phyloP scores from a whole-genome alignment of 2,888 invertebrate species.

The Lepidonotus clava region DNA sequence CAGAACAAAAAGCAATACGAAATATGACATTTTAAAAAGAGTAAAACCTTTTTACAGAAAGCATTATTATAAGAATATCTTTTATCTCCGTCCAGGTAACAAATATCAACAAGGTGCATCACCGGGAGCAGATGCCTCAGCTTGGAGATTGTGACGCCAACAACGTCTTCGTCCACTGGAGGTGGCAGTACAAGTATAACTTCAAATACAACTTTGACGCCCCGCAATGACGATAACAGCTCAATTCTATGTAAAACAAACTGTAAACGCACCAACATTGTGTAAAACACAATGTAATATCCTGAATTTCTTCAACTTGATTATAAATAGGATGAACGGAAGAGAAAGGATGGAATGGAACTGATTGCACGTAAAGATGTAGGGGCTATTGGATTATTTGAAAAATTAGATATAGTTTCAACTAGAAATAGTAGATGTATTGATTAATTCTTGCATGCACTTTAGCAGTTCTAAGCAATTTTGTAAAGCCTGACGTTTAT shows the following conservation, averaged over 20 bases:
- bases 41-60: no score
- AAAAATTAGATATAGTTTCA: neutral
- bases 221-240: constrained; percentile 10
- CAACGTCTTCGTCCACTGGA: constrained; percentile 63
- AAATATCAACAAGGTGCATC: constrained; percentile 65
- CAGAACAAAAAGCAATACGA: no score
- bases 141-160: constrained; percentile 49
- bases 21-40: no score
- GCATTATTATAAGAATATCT: no score
- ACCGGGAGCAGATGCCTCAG: constrained; percentile 70
- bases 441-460: neutral
- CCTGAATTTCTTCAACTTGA: no score
- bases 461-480: no score
- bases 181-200: constrained; percentile 65
- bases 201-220: constrained; percentile 65
- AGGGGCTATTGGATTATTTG: no score
- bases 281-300: no score
- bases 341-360: no score
- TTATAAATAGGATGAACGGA: no score
- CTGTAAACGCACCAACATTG: neutral
- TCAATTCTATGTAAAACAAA: neutral
- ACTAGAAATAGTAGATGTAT: neutral
- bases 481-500: no score
- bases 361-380: no score
- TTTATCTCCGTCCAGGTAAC: constrained; percentile 66